These are phyloP conservation scores for Phalacrocorax carbo DNA, from an alignment of 2,113 vertebrate species.

Conservation along the genomic window DNA sequence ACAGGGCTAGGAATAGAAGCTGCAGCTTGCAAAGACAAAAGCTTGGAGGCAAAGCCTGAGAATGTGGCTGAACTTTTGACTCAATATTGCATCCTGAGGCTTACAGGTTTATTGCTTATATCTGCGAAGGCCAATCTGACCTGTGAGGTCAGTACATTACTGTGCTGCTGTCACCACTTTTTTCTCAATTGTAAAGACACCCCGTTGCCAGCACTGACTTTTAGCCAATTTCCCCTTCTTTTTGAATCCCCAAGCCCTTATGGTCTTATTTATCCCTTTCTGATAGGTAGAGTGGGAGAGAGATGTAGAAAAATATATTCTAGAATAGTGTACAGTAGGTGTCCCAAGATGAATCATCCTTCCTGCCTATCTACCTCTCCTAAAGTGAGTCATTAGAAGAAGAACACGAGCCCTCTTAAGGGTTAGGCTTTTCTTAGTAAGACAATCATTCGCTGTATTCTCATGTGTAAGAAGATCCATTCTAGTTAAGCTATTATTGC, in stretches of 20 bases:
- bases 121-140: neutral
- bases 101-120: neutral
- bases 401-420: slow-evolving; percentile 45
- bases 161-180: neutral
- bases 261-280: slow-evolving; percentile 46
- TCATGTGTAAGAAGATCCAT: slow-evolving; percentile 33
- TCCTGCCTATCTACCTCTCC: slow-evolving; percentile 63
- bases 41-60: neutral
- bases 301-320: slow-evolving; percentile 58
- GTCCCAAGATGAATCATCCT: slow-evolving; percentile 59
- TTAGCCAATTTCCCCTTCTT: neutral
- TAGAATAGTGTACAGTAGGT: slow-evolving; percentile 66
- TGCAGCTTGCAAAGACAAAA: neutral
- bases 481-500: slow-evolving; percentile 44
- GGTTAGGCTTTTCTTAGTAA: slow-evolving; percentile 63
- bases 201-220: neutral
- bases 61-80: neutral
- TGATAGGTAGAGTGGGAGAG: slow-evolving; percentile 62
- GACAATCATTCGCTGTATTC: slow-evolving; percentile 22
- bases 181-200: neutral
- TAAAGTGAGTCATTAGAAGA: slow-evolving; percentile 67
- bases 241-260: neutral
- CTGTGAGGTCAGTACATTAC: neutral
- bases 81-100: neutral
- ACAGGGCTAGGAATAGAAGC: neutral